Base-by-base conservation (phyloP, 2,113 vertebrate genomes). In the Albula goreensis region DNA sequence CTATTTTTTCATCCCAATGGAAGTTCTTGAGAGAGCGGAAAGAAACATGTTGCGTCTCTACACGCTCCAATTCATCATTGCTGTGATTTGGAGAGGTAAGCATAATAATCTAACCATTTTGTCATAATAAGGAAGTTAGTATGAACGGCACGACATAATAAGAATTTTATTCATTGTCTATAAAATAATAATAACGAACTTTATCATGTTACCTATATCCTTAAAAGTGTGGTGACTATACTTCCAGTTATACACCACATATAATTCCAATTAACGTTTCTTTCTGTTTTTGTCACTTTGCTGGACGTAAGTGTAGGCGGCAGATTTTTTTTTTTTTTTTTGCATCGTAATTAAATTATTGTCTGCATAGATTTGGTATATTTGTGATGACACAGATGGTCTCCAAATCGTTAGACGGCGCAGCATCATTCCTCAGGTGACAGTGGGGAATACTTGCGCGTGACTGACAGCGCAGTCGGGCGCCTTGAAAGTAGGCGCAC, bases 41-140 rank as follows among this genome's bases (percentile, higher is more conserved):
- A 89, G 86, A 93, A 96, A 95, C 94, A 96, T 96, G 95, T 95
- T 95, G 94, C 93, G 90, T 82, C 88, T 94, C 83, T 81, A 90
- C 74, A 86, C 89, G 85, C 92, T 94, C 80, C 93, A 93, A 84
- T 90, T 86, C 78, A 84, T 89, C 88, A 80, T 93, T 88, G 57
- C 60, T 80, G 80, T 92, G 88, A 93, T 95, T 91, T 90, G 92
- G 77, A 90, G 89, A 94, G 94, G 95, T 96, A 93, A 96, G 94
- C 83, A 82, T 81, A 86, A 63, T 17, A n/a, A 70, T 19, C n/a
- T 48, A 66, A 66, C 2, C 25, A 56, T 82, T 56, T 82, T 25
- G 17, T 12, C 48, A 49, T 17, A 48, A 31, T n/a, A 78, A 41
- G 53, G 53, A n/a, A 74, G 70, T 74, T 25, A 74, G 10, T 9